A percentile compares a stretch with the other conserved stretches of the same genome.
phyloP scores from a whole-genome alignment of 2,113 vertebrate species.

The Hippolais icterina region DNA sequence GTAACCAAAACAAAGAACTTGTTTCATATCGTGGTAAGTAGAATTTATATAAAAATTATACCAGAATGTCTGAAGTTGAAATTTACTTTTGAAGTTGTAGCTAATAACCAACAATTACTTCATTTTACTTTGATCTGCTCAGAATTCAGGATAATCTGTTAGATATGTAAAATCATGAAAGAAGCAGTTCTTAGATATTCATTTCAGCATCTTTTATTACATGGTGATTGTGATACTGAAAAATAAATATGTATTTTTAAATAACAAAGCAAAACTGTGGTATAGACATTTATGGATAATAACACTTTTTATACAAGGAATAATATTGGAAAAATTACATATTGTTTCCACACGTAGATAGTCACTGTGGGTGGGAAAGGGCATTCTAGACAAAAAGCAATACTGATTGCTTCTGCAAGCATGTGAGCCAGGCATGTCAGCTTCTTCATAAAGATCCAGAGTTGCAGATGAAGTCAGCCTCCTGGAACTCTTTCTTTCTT shows the following conservation, averaged over 20 bases:
- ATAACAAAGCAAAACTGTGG: neutral
- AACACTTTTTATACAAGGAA: neutral
- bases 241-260: neutral
- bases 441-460: neutral
- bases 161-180: neutral
- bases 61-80: neutral
- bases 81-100: neutral
- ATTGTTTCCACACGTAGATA: neutral
- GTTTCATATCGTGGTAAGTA: constrained; percentile 93
- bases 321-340: neutral
- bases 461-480: neutral
- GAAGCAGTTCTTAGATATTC: neutral
- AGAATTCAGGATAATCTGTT: neutral
- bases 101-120: neutral
- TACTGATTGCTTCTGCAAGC: neutral
- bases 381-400: neutral
- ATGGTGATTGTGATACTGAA: neutral
- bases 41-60: neutral
- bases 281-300: neutral
- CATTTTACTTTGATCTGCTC: neutral
- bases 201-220: neutral
- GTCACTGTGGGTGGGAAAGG: neutral
- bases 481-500: neutral
- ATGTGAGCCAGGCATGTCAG: neutral
- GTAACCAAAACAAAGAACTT: constrained; percentile 96